Conservation (phyloP, 2,888 invertebrate genomes). For the Elysia crispata region DNA sequence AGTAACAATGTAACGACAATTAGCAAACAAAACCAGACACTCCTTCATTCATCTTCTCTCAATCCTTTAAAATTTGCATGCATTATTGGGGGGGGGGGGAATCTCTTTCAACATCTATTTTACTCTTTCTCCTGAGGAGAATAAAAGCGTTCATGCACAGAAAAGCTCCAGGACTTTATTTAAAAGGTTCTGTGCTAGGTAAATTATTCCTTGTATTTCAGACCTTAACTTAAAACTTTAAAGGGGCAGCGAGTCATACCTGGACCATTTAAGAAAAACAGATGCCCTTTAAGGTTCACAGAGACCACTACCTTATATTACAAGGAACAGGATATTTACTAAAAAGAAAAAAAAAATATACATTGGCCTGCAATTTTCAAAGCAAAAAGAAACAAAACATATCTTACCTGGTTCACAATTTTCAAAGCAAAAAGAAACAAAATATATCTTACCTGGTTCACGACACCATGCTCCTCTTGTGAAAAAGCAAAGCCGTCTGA, state of each 20-base stretch:
- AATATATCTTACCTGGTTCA: conserved; percentile 78
- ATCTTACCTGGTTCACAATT: conserved; percentile 62
- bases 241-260: not conserved
- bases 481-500: conserved; percentile 99
- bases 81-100: no score
- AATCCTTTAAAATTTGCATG: no score
- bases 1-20: no score
- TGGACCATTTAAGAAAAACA: not conserved
- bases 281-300: not conserved
- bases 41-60: no score
- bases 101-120: no score
- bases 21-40: no score
- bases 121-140: no score
- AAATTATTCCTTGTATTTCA: no score
- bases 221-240: no score
- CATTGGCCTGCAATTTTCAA: not conserved
- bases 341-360: not conserved
- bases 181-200: no score
- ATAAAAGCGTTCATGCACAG: no score
- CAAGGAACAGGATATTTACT: not conserved
- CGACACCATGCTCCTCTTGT: conserved; percentile 98
- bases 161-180: no score
- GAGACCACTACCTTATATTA: not conserved
- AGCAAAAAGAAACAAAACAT: not conserved
- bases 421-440: not conserved